Evolutionary conservation across 2,888 invertebrate species (phyloP).

Genomic region (Stegophylla sp.): DNA sequence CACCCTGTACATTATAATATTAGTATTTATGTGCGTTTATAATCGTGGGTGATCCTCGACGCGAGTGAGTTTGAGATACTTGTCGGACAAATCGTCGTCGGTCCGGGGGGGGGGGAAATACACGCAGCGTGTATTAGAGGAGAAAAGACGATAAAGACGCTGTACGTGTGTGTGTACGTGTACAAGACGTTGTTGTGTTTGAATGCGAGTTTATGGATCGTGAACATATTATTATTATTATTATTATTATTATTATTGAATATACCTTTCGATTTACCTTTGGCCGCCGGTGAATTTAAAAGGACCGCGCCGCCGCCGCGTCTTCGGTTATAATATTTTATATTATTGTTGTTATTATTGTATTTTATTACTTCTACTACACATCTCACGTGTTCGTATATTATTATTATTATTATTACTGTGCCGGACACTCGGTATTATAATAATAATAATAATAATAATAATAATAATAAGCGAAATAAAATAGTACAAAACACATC

Average conservation of each 20-base stretch:
- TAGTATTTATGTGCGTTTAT: background rate
- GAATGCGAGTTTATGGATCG: constrained; percentile 37
- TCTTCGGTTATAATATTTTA: background rate
- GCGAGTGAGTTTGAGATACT: too few species aligned
- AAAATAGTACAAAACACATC: constrained; percentile 31
- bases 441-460: too few species aligned
- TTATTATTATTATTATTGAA: constrained; percentile 36
- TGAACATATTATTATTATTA: constrained; percentile 41
- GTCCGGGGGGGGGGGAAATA: too few species aligned
- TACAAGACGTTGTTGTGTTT: background rate
- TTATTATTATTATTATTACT: too few species aligned
- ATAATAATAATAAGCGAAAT: constrained; percentile 16
- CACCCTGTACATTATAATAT: background rate
- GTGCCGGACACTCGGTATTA: constrained; percentile 6
- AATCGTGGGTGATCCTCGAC: constrained; percentile 56
- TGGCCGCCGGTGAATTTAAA: constrained; percentile 29
- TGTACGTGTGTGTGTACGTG: background rate
- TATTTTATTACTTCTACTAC: background rate
- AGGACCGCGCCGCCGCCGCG: constrained; percentile 9
- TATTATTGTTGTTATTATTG: background rate
- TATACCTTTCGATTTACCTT: too few species aligned
- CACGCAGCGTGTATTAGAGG: constrained; percentile 13
- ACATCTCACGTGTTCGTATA: background rate
- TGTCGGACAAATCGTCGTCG: constrained; percentile 45
- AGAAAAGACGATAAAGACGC: constrained; percentile 8